Evolutionary conservation across 92 coral and sea anemone genomes (phyloP), one percentile per base, ranked within the genome.

Genomic region (Heliopora coerulea): DNA sequence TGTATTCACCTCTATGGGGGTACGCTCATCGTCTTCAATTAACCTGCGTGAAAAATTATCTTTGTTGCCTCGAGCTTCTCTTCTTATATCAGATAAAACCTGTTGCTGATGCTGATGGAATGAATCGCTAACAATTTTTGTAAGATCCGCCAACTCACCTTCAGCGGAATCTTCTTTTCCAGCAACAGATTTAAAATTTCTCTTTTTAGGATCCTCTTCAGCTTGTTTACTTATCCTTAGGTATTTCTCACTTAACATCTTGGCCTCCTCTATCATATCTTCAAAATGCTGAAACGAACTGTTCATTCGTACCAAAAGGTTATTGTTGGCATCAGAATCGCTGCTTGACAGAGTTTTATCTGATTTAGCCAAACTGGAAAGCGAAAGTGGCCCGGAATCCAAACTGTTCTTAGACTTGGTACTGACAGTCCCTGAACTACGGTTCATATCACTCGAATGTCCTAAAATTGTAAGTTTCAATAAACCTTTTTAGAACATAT

Each of bases 241-340:
- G 28, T 69, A 69, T 56, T 69, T 69, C 56, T 69, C 62, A 52
- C 50, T 69, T 18, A 69, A 33, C 4, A 62, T 28, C 49, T 69
- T 69, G 13, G 76, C 76, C 33, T 69, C 76, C 25, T 69, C 61
- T 44, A 69, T 69, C 76, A 69, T 69, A 24, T 69, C 76, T 50
- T 69, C 46, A 54, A 69, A 69, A n/a, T 69, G 61, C 40, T 69
- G 76, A 37, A 49, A 69, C 2, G 76, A 69, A 30, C 76, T 69
- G 34, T 69, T 62, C 76, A 69, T 49, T 19, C 62, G 76, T n/a
- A 25, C 44, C 20, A 69, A 29, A 8, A 54, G 46, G 62, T 69
- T 69, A 24, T 69, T 69, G 40, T 69, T 69, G 49, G 29, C 50
- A 35, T 69, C 76, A 49, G 76, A 69, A 20, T 61, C 44, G 40